A percentile compares a stretch with the other conserved stretches of the same genome.
Evolutionary conservation across 2,797 vertebrate species (phyloP).

Genomic region (Pseudomugil gertrudae): DNA sequence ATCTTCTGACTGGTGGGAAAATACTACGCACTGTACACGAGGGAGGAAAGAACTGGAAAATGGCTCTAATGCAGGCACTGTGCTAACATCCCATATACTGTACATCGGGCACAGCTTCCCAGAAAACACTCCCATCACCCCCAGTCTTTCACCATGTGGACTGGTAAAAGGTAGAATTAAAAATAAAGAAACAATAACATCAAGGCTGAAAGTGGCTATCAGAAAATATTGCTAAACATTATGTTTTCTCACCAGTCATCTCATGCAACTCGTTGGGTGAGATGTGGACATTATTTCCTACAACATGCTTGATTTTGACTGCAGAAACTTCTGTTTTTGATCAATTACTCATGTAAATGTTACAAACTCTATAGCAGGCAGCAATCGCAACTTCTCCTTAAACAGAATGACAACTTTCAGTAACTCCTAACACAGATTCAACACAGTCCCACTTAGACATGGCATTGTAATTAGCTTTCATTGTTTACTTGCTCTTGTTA

Average conservation of each 20-base stretch:
- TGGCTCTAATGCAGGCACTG: slow-evolving; percentile 41
- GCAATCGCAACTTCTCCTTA: not conserved
- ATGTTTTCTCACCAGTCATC: not conserved
- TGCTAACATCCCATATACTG: slow-evolving; percentile 37
- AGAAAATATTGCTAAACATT: not conserved
- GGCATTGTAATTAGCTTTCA: slow-evolving; percentile 34
- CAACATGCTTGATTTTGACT: not conserved
- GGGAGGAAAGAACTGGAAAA: slow-evolving; percentile 58
- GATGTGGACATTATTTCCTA: not conserved
- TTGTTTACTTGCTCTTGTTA: slow-evolving; percentile 41
- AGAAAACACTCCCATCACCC: slow-evolving; percentile 5
- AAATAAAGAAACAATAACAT: not conserved
- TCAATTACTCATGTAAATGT: not conserved
- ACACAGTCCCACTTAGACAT: slow-evolving; percentile 26
- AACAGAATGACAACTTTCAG: slow-evolving; percentile 9
- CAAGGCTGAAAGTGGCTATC: not conserved
- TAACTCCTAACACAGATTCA: slow-evolving; percentile 31
- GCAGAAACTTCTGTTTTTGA: not conserved
- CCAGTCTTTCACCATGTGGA: not conserved
- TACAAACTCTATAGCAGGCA: not conserved
- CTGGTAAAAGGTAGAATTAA: not conserved
- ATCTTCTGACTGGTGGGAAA: slow-evolving; percentile 66
- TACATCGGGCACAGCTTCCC: slow-evolving; percentile 20
- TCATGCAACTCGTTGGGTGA: not conserved
- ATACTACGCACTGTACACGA: slow-evolving; percentile 49